phyloP scores from a whole-genome alignment of 2,797 vertebrate species.

The Gobio occitaniae region DNA sequence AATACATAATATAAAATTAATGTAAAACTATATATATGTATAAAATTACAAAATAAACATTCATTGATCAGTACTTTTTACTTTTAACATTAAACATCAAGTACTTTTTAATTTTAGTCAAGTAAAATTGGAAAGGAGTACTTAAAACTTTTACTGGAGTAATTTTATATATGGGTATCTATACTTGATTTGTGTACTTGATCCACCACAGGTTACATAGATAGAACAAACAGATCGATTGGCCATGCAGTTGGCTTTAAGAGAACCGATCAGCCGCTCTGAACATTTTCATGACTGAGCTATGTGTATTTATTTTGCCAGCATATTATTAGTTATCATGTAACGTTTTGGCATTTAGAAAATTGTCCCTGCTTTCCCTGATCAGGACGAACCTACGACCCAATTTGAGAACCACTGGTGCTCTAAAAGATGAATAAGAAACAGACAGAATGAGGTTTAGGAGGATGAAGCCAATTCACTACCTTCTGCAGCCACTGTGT shows the following conservation, averaged over 20 bases:
- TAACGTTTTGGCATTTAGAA: neutral
- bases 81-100: too few relatives aligned
- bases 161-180: too few relatives aligned
- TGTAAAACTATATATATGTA: too few relatives aligned
- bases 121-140: too few relatives aligned
- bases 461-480: neutral
- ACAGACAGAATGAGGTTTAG: conserved; percentile 13
- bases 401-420: neutral
- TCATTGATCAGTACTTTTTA: too few relatives aligned
- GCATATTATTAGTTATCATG: neutral
- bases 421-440: conserved; percentile 3
- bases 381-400: neutral
- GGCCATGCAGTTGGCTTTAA: neutral
- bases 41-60: too few relatives aligned
- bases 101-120: too few relatives aligned
- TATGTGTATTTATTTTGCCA: neutral
- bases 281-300: neutral
- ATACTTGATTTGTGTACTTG: too few relatives aligned
- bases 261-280: neutral
- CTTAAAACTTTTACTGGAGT: too few relatives aligned
- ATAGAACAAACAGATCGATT: neutral
- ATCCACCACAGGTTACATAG: neutral
- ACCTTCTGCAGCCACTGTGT: conserved; percentile 88
- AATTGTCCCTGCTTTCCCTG: too few relatives aligned
- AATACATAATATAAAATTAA: too few relatives aligned